Conservation (phyloP, 2,797 vertebrate genomes). For the Oreochromis mossambicus region DNA sequence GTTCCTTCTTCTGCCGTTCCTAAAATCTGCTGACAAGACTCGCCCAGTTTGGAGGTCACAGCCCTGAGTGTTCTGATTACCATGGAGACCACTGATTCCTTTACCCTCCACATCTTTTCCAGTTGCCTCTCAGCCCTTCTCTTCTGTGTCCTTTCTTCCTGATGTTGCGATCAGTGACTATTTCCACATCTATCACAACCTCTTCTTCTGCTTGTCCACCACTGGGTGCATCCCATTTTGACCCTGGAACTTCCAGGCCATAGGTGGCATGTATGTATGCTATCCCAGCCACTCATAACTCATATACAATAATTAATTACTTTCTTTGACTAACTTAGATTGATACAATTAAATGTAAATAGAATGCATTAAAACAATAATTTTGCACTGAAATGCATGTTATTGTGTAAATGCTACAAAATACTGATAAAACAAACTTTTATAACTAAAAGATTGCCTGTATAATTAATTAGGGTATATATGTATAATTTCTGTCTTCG, state of each 20-base stretch:
- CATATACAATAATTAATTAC: background rate
- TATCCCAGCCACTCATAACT: fast-evolving
- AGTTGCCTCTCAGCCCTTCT: background rate
- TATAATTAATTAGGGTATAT: background rate
- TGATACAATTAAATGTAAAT: background rate
- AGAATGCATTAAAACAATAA: background rate
- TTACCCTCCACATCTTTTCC: background rate
- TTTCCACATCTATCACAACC: background rate
- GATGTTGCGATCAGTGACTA: background rate
- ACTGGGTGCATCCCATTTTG: background rate
- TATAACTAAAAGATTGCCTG: background rate
- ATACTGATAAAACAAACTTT: background rate
- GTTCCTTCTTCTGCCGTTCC: background rate
- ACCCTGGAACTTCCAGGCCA: background rate
- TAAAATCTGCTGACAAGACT: background rate
- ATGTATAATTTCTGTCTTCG: background rate
- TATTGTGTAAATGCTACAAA: background rate
- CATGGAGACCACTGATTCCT: background rate
- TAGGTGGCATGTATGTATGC: background rate
- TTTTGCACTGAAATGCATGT: background rate
- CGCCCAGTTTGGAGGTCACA: background rate
- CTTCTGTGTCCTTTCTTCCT: background rate
- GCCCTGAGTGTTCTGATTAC: background rate
- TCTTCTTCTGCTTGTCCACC: background rate
- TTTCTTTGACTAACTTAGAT: background rate